phyloP scores from a whole-genome alignment of 1,140 invertebrate genomes.

The Aphelinus atriplicis region DNA sequence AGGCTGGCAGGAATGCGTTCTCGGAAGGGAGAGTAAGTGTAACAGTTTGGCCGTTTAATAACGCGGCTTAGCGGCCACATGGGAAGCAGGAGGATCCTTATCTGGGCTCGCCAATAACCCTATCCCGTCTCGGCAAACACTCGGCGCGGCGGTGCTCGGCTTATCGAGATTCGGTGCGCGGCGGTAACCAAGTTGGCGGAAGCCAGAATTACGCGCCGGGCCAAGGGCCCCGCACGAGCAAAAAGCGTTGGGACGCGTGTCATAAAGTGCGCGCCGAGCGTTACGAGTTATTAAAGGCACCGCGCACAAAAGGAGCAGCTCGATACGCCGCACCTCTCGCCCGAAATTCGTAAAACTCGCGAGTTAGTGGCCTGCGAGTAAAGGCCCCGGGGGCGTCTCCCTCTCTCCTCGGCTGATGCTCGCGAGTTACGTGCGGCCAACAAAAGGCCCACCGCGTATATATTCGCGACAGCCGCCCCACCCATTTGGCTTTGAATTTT shows the following conservation, averaged over 20 bases:
- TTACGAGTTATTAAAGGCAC: slow-evolving; percentile 34
- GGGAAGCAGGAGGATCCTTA: too few relatives aligned
- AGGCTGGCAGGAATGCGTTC: too few relatives aligned
- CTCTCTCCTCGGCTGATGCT: slow-evolving; percentile 6
- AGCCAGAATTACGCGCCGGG: too few relatives aligned
- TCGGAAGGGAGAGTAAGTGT: not conserved
- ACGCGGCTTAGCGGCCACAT: too few relatives aligned
- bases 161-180: slow-evolving; percentile 9
- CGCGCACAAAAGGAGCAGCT: slow-evolving; percentile 11
- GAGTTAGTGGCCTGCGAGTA: slow-evolving; percentile 41
- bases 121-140: not conserved
- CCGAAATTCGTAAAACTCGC: slow-evolving; percentile 42
- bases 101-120: not conserved
- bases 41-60: not conserved
- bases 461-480: too few relatives aligned
- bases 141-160: not conserved
- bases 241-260: slow-evolving; percentile 13
- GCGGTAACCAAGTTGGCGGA: not conserved
- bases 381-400: slow-evolving; percentile 22
- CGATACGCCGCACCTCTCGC: slow-evolving; percentile 16
- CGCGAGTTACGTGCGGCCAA: too few relatives aligned
- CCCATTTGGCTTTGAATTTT: too few relatives aligned
- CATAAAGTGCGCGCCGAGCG: slow-evolving; percentile 24
- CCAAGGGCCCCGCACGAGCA: not conserved
- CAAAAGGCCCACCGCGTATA: too few relatives aligned